A percentile compares a stretch with the other conserved stretches of the same genome.
Evolutionary conservation across 2,113 vertebrate species (phyloP).

Genomic region (Grantiella picta): DNA sequence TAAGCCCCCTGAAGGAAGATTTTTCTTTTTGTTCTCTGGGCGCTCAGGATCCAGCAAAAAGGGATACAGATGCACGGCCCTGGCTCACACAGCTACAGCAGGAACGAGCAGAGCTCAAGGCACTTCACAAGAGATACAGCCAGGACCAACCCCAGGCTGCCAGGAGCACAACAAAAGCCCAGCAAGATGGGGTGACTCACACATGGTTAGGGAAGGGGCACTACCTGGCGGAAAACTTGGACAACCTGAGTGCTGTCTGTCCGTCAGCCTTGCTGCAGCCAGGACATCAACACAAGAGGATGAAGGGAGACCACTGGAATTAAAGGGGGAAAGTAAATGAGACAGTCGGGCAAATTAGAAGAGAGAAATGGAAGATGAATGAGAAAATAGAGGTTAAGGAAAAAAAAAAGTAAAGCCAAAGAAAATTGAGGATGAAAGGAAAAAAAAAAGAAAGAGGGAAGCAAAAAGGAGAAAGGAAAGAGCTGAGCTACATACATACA

Average conservation of each 20-base stretch:
- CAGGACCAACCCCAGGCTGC: background rate
- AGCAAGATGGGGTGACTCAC: background rate
- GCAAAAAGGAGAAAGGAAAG: background rate
- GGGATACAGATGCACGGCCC: background rate
- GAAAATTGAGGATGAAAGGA: background rate
- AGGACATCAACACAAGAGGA: background rate
- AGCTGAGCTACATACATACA: background rate
- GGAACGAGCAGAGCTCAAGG: background rate
- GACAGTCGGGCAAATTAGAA: background rate
- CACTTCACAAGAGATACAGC: background rate
- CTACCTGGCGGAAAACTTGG: background rate
- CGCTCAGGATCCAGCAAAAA: background rate
- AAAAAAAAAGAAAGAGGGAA: background rate
- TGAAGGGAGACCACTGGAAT: background rate
- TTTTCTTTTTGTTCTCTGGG: background rate
- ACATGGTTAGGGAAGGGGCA: background rate
- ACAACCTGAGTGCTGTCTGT: background rate
- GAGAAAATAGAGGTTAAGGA: background rate
- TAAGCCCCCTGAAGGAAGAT: background rate
- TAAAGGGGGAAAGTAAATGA: background rate
- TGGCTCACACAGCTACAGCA: accelerated
- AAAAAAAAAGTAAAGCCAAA: background rate
- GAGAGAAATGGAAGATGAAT: background rate
- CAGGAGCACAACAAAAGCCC: background rate
- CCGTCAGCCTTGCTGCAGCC: background rate